Conservation (phyloP, 2,797 vertebrate species). For the Mus caroli region DNA sequence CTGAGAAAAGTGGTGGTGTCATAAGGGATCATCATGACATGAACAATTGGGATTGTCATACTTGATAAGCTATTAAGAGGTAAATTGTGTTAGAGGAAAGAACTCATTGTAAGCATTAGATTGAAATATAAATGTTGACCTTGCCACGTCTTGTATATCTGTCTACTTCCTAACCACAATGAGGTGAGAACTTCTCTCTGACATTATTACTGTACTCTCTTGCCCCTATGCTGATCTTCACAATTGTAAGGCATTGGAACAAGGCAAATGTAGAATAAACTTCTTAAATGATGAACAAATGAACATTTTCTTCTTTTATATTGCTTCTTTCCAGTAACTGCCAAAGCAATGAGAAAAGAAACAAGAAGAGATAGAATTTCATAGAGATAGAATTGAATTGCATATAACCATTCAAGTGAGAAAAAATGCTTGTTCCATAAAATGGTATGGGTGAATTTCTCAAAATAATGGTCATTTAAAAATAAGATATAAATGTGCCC, state of each 20-base stretch:
- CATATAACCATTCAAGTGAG: background rate
- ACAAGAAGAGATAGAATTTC: too few species aligned
- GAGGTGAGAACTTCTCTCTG: background rate
- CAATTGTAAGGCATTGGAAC: background rate
- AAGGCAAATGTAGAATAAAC: background rate
- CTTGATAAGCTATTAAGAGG: background rate
- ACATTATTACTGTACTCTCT: background rate
- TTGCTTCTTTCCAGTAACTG: background rate
- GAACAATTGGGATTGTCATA: background rate
- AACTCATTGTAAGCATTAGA: background rate
- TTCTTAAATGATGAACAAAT: background rate
- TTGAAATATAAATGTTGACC: background rate
- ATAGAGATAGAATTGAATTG: too few species aligned
- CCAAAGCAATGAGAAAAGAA: background rate
- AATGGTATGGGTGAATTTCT: background rate
- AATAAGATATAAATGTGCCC: background rate
- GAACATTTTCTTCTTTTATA: background rate
- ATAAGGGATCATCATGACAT: accelerated
- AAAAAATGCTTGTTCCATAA: background rate
- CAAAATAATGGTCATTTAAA: background rate
- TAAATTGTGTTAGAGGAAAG: background rate
- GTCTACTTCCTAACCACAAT: background rate
- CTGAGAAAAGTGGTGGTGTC: background rate
- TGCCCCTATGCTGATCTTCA: background rate
- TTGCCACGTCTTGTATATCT: background rate